Base-by-base conservation (phyloP, 2,113 vertebrate species). In the Macquaria ambigua region DNA sequence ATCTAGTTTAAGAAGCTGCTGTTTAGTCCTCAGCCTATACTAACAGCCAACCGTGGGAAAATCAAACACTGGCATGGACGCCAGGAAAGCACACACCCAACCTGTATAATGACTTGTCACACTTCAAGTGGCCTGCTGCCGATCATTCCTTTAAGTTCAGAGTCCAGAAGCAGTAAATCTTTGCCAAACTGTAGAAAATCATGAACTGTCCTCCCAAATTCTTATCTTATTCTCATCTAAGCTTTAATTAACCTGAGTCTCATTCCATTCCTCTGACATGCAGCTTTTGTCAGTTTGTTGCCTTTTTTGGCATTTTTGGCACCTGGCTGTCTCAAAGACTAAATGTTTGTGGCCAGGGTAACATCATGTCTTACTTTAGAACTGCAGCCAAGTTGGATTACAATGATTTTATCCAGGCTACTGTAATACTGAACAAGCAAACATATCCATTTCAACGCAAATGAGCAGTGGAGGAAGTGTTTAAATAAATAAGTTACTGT, bases 251-350 rank as follows among this genome's bases (percentile, higher is more conserved):
- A 69, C 68, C 34, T 1, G 5, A 37, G 50, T 58, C 52, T 82
- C 83, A 82, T 88, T 90, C 80, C 84, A 82, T 67, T 88, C 66
- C 81, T 75, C 66, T 81, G 61, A 87, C 78, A 52, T 0, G 0
- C 21, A 41, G 66, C 70, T 43, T 48, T 25, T 77, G 31, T 71
- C 46, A 66, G 4, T 62, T 39, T 73, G 39, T 58, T 89, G n/a
- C 81, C 82, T 87, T 89, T 87, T 86, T 90, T 68, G 80, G 80
- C 20, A 39, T 86, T 84, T 72, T 74, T 79, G 37, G 81, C 85
- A 74, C 70, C 62, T 52, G 34, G 41, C 9, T 72, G 8, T 58
- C 37, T 83, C 72, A 81, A 74, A 86, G 66, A 58, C 31, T 39
- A 28, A 64, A 58, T 59, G 48, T 53, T 39, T 88, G 61, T 37